Percentiles rank a stretch among this genome's conserved stretches.
These are phyloP conservation scores for Parapristionchus giblindavisi DNA, from an alignment of 2,888 invertebrate genomes.

Conservation along the genomic window DNA sequence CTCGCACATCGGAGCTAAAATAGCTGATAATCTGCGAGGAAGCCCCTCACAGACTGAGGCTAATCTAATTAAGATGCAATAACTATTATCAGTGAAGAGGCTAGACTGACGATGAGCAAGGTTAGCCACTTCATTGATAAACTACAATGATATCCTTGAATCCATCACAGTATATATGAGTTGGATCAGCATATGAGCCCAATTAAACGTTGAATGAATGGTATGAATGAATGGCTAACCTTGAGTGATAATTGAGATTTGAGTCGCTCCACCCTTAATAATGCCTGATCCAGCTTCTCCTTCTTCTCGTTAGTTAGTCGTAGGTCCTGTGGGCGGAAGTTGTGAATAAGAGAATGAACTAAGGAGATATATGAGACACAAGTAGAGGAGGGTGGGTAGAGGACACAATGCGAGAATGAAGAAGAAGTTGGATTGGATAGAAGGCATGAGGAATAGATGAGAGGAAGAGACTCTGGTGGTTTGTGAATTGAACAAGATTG, in stretches of 20 bases:
- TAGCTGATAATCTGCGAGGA: too few species aligned
- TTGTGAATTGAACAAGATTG: constrained; percentile 32
- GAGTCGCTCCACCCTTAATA: constrained; percentile 53
- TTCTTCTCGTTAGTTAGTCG: constrained; percentile 54
- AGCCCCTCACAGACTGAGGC: too few species aligned
- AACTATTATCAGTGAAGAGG: too few species aligned
- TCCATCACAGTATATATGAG: too few species aligned
- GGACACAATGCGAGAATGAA: background rate
- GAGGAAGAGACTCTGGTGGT: constrained; percentile 17
- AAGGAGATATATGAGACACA: background rate
- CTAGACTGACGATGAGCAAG: too few species aligned
- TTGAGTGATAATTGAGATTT: constrained; percentile 52
- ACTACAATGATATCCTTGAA: too few species aligned
- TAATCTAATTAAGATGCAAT: too few species aligned
- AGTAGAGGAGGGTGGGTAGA: background rate
- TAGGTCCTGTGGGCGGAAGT: constrained; percentile 47
- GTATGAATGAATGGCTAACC: background rate
- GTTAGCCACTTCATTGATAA: too few species aligned
- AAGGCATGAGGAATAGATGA: background rate
- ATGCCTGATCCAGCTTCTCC: constrained; percentile 53
- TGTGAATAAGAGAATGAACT: background rate
- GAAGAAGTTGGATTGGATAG: background rate
- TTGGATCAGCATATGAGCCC: background rate
- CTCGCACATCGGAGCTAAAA: too few species aligned
- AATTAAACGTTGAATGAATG: background rate